Evolutionary conservation across 2,797 vertebrate species (phyloP).

Genomic region (Sebastes matsubarae): DNA sequence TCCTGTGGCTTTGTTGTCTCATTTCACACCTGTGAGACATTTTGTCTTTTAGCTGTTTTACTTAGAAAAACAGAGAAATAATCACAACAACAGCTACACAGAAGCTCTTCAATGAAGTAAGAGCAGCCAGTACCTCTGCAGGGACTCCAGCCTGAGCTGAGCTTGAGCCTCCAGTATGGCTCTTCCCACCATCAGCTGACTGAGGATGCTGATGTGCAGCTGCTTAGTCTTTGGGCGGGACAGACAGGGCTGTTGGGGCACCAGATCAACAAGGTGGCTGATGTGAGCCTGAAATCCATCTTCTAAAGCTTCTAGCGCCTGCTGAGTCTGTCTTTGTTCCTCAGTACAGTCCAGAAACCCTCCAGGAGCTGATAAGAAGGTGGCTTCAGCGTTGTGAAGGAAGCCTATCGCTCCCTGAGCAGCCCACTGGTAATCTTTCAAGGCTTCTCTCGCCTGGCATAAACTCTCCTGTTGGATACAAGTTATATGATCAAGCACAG

Average conservation of each 20-base stretch:
- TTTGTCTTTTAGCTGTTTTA: background rate
- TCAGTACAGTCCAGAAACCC: slow-evolving; percentile 75
- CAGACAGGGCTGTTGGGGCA: slow-evolving; percentile 73
- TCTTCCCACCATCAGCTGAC: slow-evolving; percentile 79
- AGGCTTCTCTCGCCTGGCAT: slow-evolving; percentile 76
- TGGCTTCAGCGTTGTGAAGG: slow-evolving; percentile 78
- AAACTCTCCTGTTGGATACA: slow-evolving; percentile 80
- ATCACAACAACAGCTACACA: background rate
- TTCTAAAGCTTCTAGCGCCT: slow-evolving; percentile 65
- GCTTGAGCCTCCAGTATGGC: slow-evolving; percentile 79
- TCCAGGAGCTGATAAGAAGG: slow-evolving; percentile 64
- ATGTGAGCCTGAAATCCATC: slow-evolving; percentile 82
- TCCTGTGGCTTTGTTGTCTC: slow-evolving; percentile 76
- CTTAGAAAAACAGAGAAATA: background rate
- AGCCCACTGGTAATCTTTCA: slow-evolving; percentile 80
- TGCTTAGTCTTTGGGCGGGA: slow-evolving; percentile 72
- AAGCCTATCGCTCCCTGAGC: slow-evolving; percentile 74
- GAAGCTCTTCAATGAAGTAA: background rate
- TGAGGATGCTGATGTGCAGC: slow-evolving; percentile 79
- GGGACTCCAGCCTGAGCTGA: slow-evolving; percentile 74
- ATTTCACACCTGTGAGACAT: slow-evolving; percentile 79
- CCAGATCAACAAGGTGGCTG: slow-evolving; percentile 72
- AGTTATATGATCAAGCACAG: background rate
- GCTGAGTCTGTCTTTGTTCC: slow-evolving; percentile 66
- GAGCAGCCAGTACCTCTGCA: slow-evolving; percentile 72